Evolutionary conservation across 2,797 vertebrate species (phyloP).

Genomic region (Crenichthys baileyi): DNA sequence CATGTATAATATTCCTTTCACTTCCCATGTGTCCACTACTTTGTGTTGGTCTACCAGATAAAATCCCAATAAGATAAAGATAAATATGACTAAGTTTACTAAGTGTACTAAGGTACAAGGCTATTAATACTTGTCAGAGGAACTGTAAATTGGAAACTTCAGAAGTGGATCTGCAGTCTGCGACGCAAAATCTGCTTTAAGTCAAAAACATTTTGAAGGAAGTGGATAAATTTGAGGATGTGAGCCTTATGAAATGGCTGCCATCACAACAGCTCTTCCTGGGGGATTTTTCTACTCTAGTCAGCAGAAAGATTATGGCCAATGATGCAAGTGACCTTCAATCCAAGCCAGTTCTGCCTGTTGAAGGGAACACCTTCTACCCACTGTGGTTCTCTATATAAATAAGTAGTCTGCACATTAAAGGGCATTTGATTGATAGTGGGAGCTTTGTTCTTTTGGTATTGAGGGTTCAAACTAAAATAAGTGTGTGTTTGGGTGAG

Average conservation of each 20-base stretch:
- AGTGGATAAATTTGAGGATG: conserved; percentile 36
- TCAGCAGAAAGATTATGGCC: conserved; percentile 45
- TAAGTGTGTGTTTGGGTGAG: conserved; percentile 29
- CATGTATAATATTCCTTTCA: neutral
- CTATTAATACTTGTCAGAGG: neutral
- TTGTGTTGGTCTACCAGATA: neutral
- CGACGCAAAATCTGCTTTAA: neutral
- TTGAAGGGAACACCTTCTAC: conserved; percentile 10
- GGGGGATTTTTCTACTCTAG: conserved; percentile 33
- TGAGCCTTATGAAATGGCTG: conserved; percentile 42
- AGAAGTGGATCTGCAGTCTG: neutral
- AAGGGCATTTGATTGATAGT: conserved; percentile 29
- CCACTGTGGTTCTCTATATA: conserved; percentile 22
- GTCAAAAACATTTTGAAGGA: neutral
- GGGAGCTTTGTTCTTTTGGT: conserved; percentile 23
- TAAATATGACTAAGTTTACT: neutral
- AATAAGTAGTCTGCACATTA: conserved; percentile 20
- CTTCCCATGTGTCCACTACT: neutral
- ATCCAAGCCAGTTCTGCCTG: conserved; percentile 10
- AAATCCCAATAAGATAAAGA: neutral
- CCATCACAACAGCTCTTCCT: conserved; percentile 4
- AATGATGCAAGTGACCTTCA: conserved; percentile 51
- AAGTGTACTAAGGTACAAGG: neutral
- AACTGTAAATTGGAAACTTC: neutral
- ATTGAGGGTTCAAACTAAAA: conserved; percentile 25